phyloP scores from a whole-genome alignment of 2,113 vertebrate genomes.

The Istiophorus platypterus region DNA sequence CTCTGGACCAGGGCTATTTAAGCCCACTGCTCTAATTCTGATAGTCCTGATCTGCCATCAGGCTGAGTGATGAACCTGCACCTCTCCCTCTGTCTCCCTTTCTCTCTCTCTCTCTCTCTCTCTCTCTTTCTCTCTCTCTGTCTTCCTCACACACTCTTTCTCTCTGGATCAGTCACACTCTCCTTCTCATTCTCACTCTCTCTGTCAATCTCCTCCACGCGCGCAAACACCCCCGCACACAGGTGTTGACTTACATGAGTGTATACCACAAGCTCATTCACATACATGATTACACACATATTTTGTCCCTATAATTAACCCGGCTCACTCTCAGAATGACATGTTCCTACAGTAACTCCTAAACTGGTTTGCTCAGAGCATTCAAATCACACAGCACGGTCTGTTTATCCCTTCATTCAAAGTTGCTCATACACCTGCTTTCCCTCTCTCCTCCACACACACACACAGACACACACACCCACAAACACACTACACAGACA shows the following conservation, averaged over 20 bases:
- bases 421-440: constrained; percentile 67
- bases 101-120: constrained; percentile 50
- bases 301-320: constrained; percentile 38
- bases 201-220: constrained; percentile 57
- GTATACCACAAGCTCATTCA: constrained; percentile 51
- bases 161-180: constrained; percentile 64
- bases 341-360: constrained; percentile 21
- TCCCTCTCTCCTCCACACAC: constrained; percentile 42
- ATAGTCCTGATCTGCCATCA: constrained; percentile 78
- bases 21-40: constrained; percentile 83
- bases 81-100: constrained; percentile 39
- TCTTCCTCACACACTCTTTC: constrained; percentile 54
- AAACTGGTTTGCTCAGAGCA: constrained; percentile 31
- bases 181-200: constrained; percentile 60
- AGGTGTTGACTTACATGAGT: constrained; percentile 67
- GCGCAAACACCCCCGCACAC: constrained; percentile 70
- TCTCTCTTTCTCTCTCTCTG: constrained; percentile 26
- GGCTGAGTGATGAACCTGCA: constrained; percentile 77
- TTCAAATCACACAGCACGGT: constrained; percentile 22
- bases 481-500: constrained; percentile 26
- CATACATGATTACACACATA: constrained; percentile 20
- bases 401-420: constrained; percentile 58
- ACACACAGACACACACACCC: constrained; percentile 27
- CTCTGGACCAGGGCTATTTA: constrained; percentile 82
- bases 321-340: constrained; percentile 30